Percentiles rank a stretch among this genome's conserved stretches.
phyloP scores from a whole-genome alignment of 2,888 invertebrate genomes.

The Biston stratarius region DNA sequence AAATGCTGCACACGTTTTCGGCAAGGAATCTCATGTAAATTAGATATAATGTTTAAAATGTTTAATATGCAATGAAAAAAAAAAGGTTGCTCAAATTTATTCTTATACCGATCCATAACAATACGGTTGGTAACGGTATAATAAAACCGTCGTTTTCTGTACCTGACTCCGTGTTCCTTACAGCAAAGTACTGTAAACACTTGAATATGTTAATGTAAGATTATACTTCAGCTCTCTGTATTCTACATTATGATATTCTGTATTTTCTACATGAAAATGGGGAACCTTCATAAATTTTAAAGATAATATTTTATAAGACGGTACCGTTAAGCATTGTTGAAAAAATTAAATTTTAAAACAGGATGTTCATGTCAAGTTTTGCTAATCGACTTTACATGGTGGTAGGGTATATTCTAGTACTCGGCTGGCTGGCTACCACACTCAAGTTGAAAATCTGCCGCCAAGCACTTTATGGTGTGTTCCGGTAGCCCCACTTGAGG shows the following conservation, averaged over 20 bases:
- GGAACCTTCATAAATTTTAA: constrained; percentile 34
- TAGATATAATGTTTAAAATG: neutral
- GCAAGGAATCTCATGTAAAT: too few species aligned
- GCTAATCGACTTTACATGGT: too few species aligned
- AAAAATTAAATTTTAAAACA: constrained; percentile 1
- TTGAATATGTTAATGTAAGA: constrained; percentile 37
- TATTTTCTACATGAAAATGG: constrained; percentile 29
- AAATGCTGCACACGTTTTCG: too few species aligned
- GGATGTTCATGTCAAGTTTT: too few species aligned
- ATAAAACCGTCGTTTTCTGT: constrained; percentile 25
- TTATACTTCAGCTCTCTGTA: constrained; percentile 20
- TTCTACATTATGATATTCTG: constrained; percentile 35
- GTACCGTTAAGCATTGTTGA: constrained; percentile 1
- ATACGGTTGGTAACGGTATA: constrained; percentile 10
- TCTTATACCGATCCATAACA: constrained; percentile 13
- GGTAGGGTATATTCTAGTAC: too few species aligned
- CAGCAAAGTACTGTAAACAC: constrained; percentile 28
- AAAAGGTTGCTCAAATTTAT: constrained; percentile 6
- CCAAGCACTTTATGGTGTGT: too few species aligned
- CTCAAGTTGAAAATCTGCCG: too few species aligned
- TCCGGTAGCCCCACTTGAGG: too few species aligned
- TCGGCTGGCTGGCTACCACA: too few species aligned
- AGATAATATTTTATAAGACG: constrained; percentile 12
- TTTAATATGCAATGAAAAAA: neutral
- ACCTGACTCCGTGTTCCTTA: constrained; percentile 30